Base-by-base conservation (phyloP, 2,797 vertebrate genomes). In the Xerus rutilus region DNA sequence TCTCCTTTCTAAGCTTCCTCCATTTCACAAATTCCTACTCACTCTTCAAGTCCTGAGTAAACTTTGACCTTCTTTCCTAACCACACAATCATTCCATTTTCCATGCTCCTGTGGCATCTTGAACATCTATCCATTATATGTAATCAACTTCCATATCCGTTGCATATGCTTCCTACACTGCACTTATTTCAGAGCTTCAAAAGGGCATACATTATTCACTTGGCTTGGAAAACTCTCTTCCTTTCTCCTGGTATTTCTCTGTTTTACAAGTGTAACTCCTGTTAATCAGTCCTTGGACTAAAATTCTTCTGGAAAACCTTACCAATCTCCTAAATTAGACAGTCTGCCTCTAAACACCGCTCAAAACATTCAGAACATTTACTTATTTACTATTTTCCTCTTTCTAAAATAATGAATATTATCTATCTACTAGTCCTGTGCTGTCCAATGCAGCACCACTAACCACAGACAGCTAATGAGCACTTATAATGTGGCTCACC, bases 351-450 rank as follows among this genome's bases (percentile, higher is more conserved):
- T 67, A 74, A 86, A 78, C 45, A 93, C 3, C 3, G 11, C 5
- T 64, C 10, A 28, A 72, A 11, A 49, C 7, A 64, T 11, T 70
- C 69, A 67, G 7, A 67, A 72, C 77, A 9, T 8, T 52, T 93
- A 73, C 62, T 65, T 93, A 74, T 86, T 91, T 94, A 14, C 35
- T 86, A 6, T 81, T 91, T 89, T 78, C 39, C 78, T 94, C 69
- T 65, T 35, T 67, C 43, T 45, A 73, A 67, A 90, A 91, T 57
- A 69, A 82, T 45, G 32, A 86, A 45, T 73, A 62, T 70, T 20
- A 70, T 79, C 32, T 93, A 3, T 93, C 10, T 52, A n/a, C 28
- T 69, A 28, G 30, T 35, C 35, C 18, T 45, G 0, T 20, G n/a
- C 57, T 77, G 35, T 32, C 73, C 15, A 54, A 47, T 2, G 18